Evolutionary conservation across 2,888 invertebrate genomes (phyloP).

Genomic region (Diarsia brunnea): DNA sequence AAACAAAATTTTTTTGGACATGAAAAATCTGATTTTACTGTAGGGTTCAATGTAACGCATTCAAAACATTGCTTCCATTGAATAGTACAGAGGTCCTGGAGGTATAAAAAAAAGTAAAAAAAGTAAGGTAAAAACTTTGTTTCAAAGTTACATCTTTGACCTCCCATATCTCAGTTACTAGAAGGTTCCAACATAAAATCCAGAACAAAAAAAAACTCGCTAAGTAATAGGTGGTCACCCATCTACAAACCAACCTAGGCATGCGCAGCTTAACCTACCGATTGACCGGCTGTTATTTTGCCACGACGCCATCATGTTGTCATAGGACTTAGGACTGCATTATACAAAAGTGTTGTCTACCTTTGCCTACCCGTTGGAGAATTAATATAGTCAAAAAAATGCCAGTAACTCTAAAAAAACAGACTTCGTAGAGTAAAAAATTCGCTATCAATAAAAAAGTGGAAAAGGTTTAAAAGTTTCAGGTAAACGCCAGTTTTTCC

Average conservation of each 20-base stretch:
- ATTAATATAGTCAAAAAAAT: neutral
- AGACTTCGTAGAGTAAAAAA: neutral
- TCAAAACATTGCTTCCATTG: no score
- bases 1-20: no score
- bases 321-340: neutral
- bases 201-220: no score
- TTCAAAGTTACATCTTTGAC: no score
- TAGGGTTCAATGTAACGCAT: no score
- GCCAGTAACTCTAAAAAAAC: neutral
- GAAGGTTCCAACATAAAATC: no score
- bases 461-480: slow-evolving; percentile 21
- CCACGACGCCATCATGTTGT: neutral
- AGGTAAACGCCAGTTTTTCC: slow-evolving; percentile 32
- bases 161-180: no score
- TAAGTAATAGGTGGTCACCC: no score
- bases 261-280: neutral
- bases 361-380: neutral
- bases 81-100: no score
- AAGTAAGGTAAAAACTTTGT: no score
- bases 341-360: neutral
- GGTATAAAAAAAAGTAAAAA: no score
- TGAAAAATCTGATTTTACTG: no score
- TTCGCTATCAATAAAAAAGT: neutral
- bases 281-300: neutral
- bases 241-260: neutral